Conservation (phyloP, 2,113 vertebrate genomes). For the Sigmodon hispidus region DNA sequence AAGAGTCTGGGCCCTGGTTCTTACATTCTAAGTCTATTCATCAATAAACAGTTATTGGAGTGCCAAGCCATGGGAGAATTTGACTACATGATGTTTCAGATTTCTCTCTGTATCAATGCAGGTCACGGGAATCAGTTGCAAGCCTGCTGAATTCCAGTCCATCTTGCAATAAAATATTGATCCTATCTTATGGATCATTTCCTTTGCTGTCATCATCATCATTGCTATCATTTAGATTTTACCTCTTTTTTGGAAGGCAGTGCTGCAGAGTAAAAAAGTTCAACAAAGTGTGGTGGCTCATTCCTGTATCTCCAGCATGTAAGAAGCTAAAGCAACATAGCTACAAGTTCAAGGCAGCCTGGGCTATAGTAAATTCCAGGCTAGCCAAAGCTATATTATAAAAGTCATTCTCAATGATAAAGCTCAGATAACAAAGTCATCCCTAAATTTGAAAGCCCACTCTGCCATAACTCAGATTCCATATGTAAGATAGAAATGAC, state of each 20-base stretch:
- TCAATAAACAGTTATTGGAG: constrained; percentile 13
- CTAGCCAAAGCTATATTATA: background rate
- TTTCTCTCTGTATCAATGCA: background rate
- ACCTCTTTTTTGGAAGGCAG: background rate
- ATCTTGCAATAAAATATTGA: background rate
- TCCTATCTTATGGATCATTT: background rate
- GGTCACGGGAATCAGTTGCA: background rate
- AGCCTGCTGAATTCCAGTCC: background rate
- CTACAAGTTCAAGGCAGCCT: background rate
- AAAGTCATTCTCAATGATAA: background rate
- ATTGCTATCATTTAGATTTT: background rate
- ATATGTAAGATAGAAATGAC: background rate
- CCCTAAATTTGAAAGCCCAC: background rate
- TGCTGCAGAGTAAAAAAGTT: background rate
- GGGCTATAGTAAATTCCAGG: background rate
- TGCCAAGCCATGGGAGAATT: background rate
- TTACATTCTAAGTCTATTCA: background rate
- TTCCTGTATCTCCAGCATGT: too few species aligned
- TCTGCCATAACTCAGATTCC: background rate
- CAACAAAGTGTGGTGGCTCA: background rate
- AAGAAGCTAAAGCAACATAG: background rate
- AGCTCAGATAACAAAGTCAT: background rate
- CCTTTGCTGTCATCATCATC: background rate
- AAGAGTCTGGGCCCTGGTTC: background rate
- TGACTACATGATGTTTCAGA: background rate